Percentiles rank a stretch among this genome's conserved stretches.
These are phyloP conservation scores for Heterodera filipjevi DNA, from an alignment of 2,888 invertebrate genomes.

Conservation along the genomic window DNA sequence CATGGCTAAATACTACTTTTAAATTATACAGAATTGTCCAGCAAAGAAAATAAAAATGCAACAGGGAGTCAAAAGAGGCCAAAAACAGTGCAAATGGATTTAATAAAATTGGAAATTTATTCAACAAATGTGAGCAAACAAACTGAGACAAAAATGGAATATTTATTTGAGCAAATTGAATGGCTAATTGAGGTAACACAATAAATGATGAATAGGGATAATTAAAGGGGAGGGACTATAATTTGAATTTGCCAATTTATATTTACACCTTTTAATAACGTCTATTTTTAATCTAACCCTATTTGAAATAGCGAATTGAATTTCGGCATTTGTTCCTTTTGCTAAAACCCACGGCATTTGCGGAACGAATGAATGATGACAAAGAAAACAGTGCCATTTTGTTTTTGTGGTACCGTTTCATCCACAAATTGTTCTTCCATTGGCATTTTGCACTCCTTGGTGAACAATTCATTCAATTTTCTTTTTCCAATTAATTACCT, in stretches of 20 bases:
- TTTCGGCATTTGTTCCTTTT: neutral
- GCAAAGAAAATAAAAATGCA: too few relatives aligned
- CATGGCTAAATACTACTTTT: too few relatives aligned
- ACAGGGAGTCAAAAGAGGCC: neutral
- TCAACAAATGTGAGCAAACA: neutral
- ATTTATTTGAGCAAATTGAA: neutral
- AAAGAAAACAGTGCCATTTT: neutral
- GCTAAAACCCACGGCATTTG: neutral
- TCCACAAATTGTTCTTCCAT: slow-evolving; percentile 15
- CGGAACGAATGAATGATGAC: neutral
- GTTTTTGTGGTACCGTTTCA: slow-evolving; percentile 15
- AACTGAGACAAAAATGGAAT: neutral
- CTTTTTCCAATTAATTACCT: neutral
- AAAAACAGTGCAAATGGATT: neutral
- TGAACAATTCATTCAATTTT: neutral
- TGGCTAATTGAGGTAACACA: neutral
- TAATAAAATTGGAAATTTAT: neutral
- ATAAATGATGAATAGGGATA: neutral
- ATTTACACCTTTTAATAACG: too few relatives aligned
- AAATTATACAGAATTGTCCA: too few relatives aligned
- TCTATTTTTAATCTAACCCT: neutral
- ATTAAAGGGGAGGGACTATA: too few relatives aligned
- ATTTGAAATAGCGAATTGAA: neutral
- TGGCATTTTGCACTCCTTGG: slow-evolving; percentile 22
- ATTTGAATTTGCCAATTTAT: too few relatives aligned